Percentiles rank a stretch among this genome's conserved stretches.
These are phyloP conservation scores for Origma solitaria DNA, from an alignment of 2,113 vertebrate species.

Conservation along the genomic window DNA sequence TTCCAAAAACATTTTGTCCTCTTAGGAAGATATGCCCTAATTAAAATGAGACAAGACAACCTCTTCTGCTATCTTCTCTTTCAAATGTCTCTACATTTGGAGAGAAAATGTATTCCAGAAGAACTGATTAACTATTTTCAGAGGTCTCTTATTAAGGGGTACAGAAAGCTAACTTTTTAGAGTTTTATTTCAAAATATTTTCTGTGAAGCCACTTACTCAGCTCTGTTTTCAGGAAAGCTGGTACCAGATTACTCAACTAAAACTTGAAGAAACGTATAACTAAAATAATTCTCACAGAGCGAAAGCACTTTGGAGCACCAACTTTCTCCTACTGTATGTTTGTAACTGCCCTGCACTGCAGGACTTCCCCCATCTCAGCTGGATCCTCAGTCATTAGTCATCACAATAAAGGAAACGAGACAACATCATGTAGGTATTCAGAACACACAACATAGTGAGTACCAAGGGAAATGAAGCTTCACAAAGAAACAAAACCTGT, in stretches of 20 bases:
- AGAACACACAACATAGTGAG: background rate
- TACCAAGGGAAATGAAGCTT: background rate
- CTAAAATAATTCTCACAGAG: background rate
- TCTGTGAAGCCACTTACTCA: background rate
- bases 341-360: background rate
- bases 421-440: background rate
- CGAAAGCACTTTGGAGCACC: background rate
- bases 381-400: background rate
- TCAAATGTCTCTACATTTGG: background rate
- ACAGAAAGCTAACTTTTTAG: background rate
- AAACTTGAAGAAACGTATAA: background rate
- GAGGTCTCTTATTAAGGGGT: background rate
- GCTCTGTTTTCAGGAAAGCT: too few relatives aligned
- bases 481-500: background rate
- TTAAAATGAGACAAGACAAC: background rate
- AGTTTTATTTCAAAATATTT: background rate
- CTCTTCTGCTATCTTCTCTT: background rate
- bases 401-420: background rate
- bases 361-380: background rate
- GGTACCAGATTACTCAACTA: background rate
- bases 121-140: background rate
- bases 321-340: background rate
- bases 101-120: background rate
- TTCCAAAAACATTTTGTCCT: conserved; percentile 30
- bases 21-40: background rate